A percentile compares a stretch with the other conserved stretches of the same genome.
These are phyloP conservation scores for Grammomys surdaster DNA, from an alignment of 2,113 vertebrate species.

Conservation along the genomic window DNA sequence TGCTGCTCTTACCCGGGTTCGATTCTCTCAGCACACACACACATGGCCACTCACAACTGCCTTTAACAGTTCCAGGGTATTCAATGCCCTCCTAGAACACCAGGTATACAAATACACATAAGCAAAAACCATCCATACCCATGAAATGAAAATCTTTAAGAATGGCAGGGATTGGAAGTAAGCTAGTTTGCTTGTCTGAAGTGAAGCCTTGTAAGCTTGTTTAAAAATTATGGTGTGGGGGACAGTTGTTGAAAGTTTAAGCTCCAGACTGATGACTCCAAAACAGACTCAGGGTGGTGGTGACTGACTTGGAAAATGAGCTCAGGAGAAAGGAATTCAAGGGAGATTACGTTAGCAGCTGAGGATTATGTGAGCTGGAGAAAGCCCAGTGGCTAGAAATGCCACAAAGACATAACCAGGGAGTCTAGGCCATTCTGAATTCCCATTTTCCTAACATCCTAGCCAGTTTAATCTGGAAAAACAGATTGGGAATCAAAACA, in stretches of 20 bases:
- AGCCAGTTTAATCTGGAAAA: conserved; percentile 7
- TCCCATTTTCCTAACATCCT: background rate
- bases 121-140: background rate
- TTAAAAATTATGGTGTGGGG: conserved; percentile 3
- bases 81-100: background rate
- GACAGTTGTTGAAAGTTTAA: conserved; percentile 31
- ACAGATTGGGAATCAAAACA: conserved; percentile 11
- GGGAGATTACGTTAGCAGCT: conserved; percentile 67
- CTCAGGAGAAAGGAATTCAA: conserved; percentile 61
- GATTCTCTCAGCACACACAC: background rate
- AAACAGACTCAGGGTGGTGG: conserved; percentile 56
- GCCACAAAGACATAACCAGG: background rate
- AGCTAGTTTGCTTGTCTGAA: background rate
- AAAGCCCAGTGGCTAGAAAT: background rate
- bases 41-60: background rate
- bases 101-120: background rate
- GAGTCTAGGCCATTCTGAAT: background rate
- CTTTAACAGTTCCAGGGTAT: background rate
- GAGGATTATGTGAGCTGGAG: conserved; percentile 67
- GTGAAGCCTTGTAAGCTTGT: background rate
- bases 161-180: background rate
- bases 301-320: conserved; percentile 58
- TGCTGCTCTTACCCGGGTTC: background rate
- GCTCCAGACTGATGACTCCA: conserved; percentile 65
- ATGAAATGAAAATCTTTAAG: background rate